A percentile compares a stretch with the other conserved stretches of the same genome.
phyloP scores from a whole-genome alignment of 2,113 vertebrate genomes.

The Talpa occidentalis region DNA sequence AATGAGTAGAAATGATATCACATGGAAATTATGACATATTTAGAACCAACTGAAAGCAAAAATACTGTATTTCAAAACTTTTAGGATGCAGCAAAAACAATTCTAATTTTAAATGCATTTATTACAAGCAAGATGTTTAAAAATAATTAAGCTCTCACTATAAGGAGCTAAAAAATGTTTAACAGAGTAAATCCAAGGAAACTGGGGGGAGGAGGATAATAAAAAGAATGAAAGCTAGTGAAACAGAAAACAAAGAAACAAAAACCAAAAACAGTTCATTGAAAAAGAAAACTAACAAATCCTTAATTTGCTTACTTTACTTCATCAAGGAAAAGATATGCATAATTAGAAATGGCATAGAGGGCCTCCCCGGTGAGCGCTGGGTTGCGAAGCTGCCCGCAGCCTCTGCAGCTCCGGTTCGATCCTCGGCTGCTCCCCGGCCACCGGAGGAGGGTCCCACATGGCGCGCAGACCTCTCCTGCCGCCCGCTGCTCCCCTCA shows the following conservation, averaged over 20 bases:
- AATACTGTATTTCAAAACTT: neutral
- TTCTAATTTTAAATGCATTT: neutral
- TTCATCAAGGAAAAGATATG: neutral
- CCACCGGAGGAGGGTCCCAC: too few species aligned
- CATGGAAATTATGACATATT: neutral
- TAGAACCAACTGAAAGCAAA: neutral
- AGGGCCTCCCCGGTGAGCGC: too few species aligned
- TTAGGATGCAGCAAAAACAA: neutral
- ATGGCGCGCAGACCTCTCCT: too few species aligned
- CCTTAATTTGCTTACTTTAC: too few species aligned
- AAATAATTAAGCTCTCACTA: conserved; percentile 9
- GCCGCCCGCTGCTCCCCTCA: too few species aligned
- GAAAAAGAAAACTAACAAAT: neutral
- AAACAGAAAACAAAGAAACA: neutral
- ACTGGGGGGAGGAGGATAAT: neutral
- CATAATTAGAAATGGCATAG: neutral
- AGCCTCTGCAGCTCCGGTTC: too few species aligned
- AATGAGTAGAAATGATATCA: neutral
- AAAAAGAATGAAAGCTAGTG: neutral
- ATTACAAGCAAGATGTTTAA: conserved; percentile 7
- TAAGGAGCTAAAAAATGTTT: neutral
- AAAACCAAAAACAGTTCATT: neutral
- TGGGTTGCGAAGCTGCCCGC: too few species aligned
- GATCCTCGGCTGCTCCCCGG: too few species aligned
- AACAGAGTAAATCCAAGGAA: neutral